Evolutionary conservation across 2,113 vertebrate species (phyloP).

Genomic region (Sprattus sprattus): DNA sequence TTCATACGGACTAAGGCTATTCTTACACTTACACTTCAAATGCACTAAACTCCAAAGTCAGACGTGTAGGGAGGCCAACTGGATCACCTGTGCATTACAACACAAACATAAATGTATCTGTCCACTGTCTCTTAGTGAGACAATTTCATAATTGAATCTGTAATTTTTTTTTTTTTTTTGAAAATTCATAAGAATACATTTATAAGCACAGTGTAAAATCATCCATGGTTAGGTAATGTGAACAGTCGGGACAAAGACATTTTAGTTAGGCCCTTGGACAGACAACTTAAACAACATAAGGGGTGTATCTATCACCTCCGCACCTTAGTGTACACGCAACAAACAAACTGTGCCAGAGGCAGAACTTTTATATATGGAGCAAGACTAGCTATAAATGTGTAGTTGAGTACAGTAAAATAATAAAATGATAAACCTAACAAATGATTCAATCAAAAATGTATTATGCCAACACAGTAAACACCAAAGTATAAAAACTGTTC

Average conservation of each 20-base stretch:
- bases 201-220: neutral
- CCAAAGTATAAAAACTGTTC: neutral
- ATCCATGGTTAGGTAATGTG: neutral
- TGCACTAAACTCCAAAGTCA: conserved; percentile 94
- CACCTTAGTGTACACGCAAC: neutral
- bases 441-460: neutral
- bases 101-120: neutral
- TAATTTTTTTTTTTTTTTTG: neutral
- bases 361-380: no score
- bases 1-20: neutral
- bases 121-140: neutral
- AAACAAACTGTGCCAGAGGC: neutral
- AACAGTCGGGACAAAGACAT: neutral
- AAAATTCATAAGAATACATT: neutral
- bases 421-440: neutral
- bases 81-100: conserved; percentile 79
- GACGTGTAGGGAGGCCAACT: conserved; percentile 85
- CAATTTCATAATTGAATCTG: neutral
- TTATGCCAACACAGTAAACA: neutral
- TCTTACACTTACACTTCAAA: conserved; percentile 89
- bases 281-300: neutral
- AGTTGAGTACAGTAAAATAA: neutral
- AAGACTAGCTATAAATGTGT: no score
- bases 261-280: neutral
- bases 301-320: neutral